phyloP scores from a whole-genome alignment of 2,797 vertebrate genomes.

The Galaxias olidus region DNA sequence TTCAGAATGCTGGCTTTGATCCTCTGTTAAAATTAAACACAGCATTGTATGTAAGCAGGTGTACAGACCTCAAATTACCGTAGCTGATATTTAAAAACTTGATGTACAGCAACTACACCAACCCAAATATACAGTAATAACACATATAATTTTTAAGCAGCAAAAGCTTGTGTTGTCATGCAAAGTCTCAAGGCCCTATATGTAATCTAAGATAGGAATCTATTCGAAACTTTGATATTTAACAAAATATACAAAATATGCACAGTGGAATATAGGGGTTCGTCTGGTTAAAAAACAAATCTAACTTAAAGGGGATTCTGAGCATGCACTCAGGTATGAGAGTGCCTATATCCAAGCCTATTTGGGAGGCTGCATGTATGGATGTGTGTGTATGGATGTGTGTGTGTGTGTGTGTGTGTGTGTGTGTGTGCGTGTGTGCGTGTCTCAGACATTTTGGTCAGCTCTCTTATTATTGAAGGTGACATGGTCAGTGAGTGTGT shows the following conservation, averaged over 20 bases:
- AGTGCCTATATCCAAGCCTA: neutral
- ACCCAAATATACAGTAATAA: too few species aligned
- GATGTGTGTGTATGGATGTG: conserved; percentile 7
- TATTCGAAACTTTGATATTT: too few species aligned
- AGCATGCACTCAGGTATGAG: conserved; percentile 1
- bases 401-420: conserved; percentile 32
- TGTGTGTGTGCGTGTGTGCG: conserved; percentile 30
- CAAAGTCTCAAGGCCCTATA: too few species aligned
- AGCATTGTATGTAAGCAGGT: neutral
- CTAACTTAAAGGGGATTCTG: neutral
- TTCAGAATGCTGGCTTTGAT: conserved; percentile 96
- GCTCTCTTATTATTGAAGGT: conserved; percentile 66
- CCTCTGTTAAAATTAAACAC: conserved; percentile 72
- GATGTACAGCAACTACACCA: too few species aligned
- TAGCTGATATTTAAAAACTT: too few species aligned
- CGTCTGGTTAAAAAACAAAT: too few species aligned
- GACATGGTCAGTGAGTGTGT: conserved; percentile 79
- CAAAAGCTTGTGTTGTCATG: too few species aligned
- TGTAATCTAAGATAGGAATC: too few species aligned
- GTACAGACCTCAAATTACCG: too few species aligned
- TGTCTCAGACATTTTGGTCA: conserved; percentile 22
- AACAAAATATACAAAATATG: too few species aligned
- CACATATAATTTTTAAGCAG: too few species aligned
- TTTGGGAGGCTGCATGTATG: neutral
- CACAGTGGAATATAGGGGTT: too few species aligned